Percentiles rank a stretch among this genome's conserved stretches.
Evolutionary conservation across 2,797 vertebrate species (phyloP).

Genomic region (Denticeps clupeoides): DNA sequence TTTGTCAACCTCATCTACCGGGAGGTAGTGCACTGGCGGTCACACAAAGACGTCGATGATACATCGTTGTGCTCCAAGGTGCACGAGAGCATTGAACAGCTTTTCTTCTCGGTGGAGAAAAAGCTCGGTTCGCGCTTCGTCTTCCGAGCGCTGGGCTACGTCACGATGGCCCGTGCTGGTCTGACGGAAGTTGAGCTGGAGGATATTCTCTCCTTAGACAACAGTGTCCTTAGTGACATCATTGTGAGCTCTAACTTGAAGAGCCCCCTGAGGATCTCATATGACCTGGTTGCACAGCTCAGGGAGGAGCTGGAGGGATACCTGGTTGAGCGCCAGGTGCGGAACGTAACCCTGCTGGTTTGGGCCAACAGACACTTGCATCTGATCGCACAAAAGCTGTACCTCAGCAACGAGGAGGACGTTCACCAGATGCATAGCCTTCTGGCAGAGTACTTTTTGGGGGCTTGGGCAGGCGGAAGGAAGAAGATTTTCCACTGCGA

Average conservation of each 20-base stretch:
- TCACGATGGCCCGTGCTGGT: conserved; percentile 92
- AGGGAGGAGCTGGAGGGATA: conserved; percentile 91
- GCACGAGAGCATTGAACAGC: conserved; percentile 94
- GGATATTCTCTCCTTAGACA: conserved; percentile 92
- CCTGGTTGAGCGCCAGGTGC: conserved; percentile 89
- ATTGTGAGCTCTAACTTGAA: conserved; percentile 68
- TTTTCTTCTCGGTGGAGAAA: conserved; percentile 90
- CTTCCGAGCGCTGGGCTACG: conserved; percentile 87
- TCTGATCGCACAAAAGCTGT: conserved; percentile 95
- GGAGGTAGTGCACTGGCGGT: conserved; percentile 91
- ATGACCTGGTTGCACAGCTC: conserved; percentile 81
- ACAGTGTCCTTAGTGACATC: conserved; percentile 83
- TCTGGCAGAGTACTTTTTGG: conserved; percentile 95
- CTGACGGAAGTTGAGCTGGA: conserved; percentile 93
- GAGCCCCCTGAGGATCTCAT: conserved; percentile 85
- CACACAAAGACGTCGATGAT: conserved; percentile 95
- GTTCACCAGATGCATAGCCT: conserved; percentile 93
- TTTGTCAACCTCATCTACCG: conserved; percentile 95
- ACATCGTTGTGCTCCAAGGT: conserved; percentile 89
- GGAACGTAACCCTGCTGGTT: conserved; percentile 84
- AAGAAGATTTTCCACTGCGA: conserved; percentile 84
- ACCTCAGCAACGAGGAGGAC: conserved; percentile 81
- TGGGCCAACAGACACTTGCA: conserved; percentile 97
- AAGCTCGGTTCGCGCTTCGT: conserved; percentile 81
- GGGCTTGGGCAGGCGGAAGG: conserved; percentile 91